Percentiles rank a stretch among this genome's conserved stretches.
These are phyloP conservation scores for Artemisiospiza belli DNA, from an alignment of 2,113 vertebrate species.

Conservation along the genomic window DNA sequence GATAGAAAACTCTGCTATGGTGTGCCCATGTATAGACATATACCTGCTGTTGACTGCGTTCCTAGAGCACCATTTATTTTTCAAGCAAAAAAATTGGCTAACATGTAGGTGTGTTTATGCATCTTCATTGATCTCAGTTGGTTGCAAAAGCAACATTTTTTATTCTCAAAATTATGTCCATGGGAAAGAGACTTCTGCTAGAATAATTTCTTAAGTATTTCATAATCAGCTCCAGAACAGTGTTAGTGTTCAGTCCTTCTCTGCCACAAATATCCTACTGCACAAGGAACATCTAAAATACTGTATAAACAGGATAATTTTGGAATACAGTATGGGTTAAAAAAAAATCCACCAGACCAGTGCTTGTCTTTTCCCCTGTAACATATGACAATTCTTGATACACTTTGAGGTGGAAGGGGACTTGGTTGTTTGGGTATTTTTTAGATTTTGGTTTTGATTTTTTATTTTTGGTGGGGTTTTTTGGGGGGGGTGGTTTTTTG, in stretches of 20 bases:
- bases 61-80: background rate
- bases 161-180: background rate
- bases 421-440: background rate
- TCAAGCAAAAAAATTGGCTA: background rate
- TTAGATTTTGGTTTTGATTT: background rate
- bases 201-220: background rate
- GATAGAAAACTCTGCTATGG: background rate
- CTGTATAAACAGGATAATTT: background rate
- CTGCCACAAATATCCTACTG: background rate
- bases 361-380: background rate
- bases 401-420: background rate
- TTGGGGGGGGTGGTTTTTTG: background rate
- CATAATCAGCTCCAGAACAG: background rate
- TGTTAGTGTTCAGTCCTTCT: background rate
- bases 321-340: background rate
- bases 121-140: background rate
- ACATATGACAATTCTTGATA: background rate
- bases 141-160: background rate
- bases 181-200: background rate
- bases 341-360: background rate
- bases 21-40: background rate
- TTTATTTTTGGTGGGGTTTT: no score
- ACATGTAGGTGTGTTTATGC: background rate
- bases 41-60: background rate
- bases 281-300: background rate